Conservation (phyloP, 2,888 invertebrate genomes). For the Podabrus alpinus region DNA sequence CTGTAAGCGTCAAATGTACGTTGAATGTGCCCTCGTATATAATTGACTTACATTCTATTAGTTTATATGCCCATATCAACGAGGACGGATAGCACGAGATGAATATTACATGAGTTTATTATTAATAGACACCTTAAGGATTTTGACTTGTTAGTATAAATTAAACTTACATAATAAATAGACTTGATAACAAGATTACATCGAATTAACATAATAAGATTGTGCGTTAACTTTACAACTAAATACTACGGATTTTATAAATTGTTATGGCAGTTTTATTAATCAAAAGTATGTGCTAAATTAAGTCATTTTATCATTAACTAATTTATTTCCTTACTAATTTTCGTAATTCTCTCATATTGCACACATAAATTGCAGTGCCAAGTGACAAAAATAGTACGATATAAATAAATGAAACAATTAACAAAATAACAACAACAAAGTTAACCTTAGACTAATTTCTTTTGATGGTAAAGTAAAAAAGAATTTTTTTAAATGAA, state of each 20-base stretch:
- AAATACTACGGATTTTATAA: not conserved
- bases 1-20: not conserved
- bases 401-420: not conserved
- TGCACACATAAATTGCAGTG: not conserved
- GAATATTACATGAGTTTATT: constrained; percentile 1
- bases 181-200: not conserved
- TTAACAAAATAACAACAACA: not conserved
- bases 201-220: not conserved
- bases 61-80: not conserved
- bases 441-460: not conserved
- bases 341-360: not conserved
- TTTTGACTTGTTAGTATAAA: not conserved
- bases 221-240: not conserved
- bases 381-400: not conserved
- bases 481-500: not conserved
- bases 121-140: constrained; percentile 1
- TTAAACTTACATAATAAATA: not conserved
- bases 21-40: not conserved
- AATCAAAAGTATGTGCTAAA: not conserved
- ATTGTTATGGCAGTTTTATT: not conserved
- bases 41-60: not conserved
- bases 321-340: not conserved
- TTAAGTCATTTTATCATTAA: not conserved
- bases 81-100: not conserved
- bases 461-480: not conserved